Evolutionary conservation across 2,113 vertebrate genomes (phyloP).

Genomic region (Sapayoa aenigma): DNA sequence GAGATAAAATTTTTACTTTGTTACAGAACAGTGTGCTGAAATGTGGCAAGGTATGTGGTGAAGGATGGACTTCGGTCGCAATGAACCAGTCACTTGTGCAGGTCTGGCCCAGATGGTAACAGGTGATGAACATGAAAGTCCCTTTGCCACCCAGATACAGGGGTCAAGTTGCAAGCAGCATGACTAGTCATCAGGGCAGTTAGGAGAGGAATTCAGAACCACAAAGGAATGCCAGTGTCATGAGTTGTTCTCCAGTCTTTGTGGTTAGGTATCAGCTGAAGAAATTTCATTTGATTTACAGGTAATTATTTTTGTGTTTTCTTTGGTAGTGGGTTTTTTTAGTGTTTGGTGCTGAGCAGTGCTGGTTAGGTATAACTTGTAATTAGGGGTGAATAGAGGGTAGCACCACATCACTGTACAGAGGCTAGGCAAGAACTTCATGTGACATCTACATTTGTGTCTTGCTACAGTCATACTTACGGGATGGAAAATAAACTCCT

Average conservation of each 20-base stretch:
- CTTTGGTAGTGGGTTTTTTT: background rate
- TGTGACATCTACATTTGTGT: background rate
- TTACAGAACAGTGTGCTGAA: background rate
- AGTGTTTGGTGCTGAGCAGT: background rate
- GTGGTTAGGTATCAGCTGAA: background rate
- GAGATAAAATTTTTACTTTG: background rate
- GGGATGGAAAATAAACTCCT: background rate
- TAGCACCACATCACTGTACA: background rate
- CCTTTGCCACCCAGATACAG: background rate
- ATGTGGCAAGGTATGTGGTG: background rate
- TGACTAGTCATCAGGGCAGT: background rate
- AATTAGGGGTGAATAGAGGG: background rate
- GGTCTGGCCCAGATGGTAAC: background rate
- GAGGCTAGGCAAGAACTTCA: background rate
- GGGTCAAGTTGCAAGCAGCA: background rate
- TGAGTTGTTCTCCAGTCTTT: background rate
- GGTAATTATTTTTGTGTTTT: background rate
- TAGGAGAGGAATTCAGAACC: background rate
- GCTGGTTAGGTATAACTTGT: background rate
- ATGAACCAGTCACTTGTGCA: background rate
- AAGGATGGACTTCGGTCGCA: background rate
- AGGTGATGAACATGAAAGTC: background rate
- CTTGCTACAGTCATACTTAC: background rate
- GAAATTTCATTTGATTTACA: background rate
- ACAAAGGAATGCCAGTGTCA: background rate